Conservation (phyloP, 2,797 vertebrate species). For the Rhabdophis nuchalis region DNA sequence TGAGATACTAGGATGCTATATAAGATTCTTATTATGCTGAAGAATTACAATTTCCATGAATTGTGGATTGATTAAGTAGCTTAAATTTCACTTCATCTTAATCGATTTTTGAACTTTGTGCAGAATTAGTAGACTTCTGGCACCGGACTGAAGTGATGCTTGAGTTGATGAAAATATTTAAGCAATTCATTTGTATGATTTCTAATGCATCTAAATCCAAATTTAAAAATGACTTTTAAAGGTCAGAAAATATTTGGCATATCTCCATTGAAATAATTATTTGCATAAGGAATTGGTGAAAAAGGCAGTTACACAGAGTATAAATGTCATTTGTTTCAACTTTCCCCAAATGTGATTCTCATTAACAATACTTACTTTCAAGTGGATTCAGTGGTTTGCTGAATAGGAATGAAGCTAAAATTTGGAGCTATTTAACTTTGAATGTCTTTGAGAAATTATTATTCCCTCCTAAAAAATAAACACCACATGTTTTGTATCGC, state of each 20-base stretch:
- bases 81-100: neutral
- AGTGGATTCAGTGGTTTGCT: constrained; percentile 29
- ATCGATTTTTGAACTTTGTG: constrained; percentile 1
- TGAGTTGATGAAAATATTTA: constrained; percentile 20
- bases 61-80: neutral
- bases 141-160: neutral
- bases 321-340: constrained; percentile 39
- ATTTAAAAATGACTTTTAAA: constrained; percentile 30
- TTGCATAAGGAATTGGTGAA: constrained; percentile 33
- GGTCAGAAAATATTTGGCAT: constrained; percentile 15
- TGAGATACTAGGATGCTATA: neutral
- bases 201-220: constrained; percentile 16
- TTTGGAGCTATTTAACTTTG: constrained; percentile 15
- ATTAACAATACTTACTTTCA: constrained; percentile 32
- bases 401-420: constrained; percentile 22
- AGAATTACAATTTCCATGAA: neutral
- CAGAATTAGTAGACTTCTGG: neutral
- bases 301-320: neutral
- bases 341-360: constrained; percentile 20
- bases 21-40: neutral
- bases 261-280: constrained; percentile 25
- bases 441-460: constrained; percentile 25
- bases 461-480: neutral
- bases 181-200: constrained; percentile 23
- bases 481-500: constrained; percentile 23